These are phyloP conservation scores for Arctia plantaginis DNA, from an alignment of 2,888 invertebrate species.

Conservation along the genomic window DNA sequence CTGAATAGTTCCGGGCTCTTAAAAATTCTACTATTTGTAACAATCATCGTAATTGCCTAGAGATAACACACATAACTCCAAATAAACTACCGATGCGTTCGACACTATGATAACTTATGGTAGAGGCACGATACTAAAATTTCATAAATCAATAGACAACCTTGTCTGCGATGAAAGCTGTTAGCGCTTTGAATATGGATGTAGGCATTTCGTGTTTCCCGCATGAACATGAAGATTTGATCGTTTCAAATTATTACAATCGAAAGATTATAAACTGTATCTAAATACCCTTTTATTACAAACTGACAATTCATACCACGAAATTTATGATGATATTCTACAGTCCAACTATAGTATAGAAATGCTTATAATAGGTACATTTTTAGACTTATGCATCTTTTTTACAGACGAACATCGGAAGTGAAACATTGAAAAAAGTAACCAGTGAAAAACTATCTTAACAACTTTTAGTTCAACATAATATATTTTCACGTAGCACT, in stretches of 20 bases:
- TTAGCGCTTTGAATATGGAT: slow-evolving; percentile 47
- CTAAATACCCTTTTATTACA: background rate
- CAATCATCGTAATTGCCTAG: background rate
- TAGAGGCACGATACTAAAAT: slow-evolving; percentile 43
- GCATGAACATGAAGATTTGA: background rate
- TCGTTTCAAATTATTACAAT: background rate
- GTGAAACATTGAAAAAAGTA: too few species aligned
- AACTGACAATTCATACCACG: too few species aligned
- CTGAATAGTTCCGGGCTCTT: too few species aligned
- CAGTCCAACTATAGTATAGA: too few species aligned
- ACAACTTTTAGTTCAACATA: too few species aligned
- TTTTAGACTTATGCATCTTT: too few species aligned
- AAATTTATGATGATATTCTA: too few species aligned
- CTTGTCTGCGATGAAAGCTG: slow-evolving; percentile 52
- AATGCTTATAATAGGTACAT: too few species aligned
- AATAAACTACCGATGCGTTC: background rate
- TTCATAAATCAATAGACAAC: slow-evolving; percentile 67
- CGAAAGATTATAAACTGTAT: background rate
- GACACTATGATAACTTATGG: slow-evolving; percentile 10
- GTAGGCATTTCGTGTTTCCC: slow-evolving; percentile 26
- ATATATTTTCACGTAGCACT: too few species aligned
- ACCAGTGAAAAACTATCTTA: too few species aligned
- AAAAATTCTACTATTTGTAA: background rate
- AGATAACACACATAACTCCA: background rate
- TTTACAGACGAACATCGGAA: too few species aligned